A percentile compares a stretch with the other conserved stretches of the same genome.
These are phyloP conservation scores for Hydropotes inermis DNA, from an alignment of 2,113 vertebrate genomes.

Conservation along the genomic window DNA sequence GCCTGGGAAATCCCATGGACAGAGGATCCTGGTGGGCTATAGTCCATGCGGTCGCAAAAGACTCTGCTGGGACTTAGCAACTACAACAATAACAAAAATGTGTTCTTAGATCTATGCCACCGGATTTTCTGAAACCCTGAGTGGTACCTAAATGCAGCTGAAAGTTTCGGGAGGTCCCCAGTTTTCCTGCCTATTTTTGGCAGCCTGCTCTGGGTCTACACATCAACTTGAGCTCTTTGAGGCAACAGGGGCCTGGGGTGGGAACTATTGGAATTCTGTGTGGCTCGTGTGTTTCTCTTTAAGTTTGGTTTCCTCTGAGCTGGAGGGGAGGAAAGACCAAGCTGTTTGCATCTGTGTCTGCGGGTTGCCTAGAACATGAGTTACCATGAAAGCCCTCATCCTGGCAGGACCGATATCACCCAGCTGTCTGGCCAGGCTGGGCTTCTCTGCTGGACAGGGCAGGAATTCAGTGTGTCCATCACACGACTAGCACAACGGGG, in stretches of 20 bases:
- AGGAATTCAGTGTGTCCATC: not conserved
- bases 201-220: not conserved
- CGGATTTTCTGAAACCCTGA: not conserved
- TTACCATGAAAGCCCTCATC: not conserved
- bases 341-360: not conserved
- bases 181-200: not conserved
- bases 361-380: not conserved
- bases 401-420: not conserved
- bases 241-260: fast-evolving
- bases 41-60: not conserved
- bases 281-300: not conserved
- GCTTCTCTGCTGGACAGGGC: not conserved
- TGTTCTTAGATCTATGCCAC: not conserved
- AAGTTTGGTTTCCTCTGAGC: not conserved
- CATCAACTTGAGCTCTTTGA: not conserved
- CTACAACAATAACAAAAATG: not conserved
- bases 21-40: not conserved
- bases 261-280: not conserved
- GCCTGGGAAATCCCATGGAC: not conserved
- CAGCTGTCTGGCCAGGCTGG: not conserved
- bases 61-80: not conserved
- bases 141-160: not conserved
- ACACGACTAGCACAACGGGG: not conserved
- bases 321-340: not conserved
- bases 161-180: not conserved